A percentile compares a stretch with the other conserved stretches of the same genome.
phyloP scores from a whole-genome alignment of 2,797 vertebrate species.

The Halcyon badia region DNA sequence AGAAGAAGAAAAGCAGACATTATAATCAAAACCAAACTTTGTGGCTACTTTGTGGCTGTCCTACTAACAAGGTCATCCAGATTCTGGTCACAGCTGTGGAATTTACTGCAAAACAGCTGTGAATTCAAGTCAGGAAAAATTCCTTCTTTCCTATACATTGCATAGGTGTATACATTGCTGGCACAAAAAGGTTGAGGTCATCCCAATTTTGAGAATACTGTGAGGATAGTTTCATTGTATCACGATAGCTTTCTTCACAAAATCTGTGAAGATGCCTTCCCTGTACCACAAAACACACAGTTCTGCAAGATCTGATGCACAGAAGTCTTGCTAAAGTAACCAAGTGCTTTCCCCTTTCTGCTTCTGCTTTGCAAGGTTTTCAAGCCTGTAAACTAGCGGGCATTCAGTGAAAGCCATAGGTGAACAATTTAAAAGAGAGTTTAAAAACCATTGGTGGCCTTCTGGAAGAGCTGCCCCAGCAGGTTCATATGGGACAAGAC shows the following conservation, averaged over 20 bases:
- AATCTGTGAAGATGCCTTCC: neutral
- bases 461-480: neutral
- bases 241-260: neutral
- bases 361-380: neutral
- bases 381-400: neutral
- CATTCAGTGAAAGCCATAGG: neutral
- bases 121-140: slow-evolving; percentile 25
- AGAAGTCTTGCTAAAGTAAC: neutral
- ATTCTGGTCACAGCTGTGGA: slow-evolving; percentile 55
- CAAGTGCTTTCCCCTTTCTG: neutral
- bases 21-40: slow-evolving; percentile 75
- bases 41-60: slow-evolving; percentile 58
- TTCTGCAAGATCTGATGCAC: neutral
- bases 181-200: neutral
- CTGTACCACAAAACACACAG: neutral
- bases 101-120: slow-evolving; percentile 59
- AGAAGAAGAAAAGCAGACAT: slow-evolving; percentile 58
- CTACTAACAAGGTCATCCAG: slow-evolving; percentile 39
- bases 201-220: neutral
- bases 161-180: neutral
- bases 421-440: neutral
- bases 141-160: neutral
- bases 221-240: neutral
- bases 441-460: neutral
- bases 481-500: neutral